Base-by-base conservation (phyloP, 2,797 vertebrate genomes). In the Pogoniulus pusillus region DNA sequence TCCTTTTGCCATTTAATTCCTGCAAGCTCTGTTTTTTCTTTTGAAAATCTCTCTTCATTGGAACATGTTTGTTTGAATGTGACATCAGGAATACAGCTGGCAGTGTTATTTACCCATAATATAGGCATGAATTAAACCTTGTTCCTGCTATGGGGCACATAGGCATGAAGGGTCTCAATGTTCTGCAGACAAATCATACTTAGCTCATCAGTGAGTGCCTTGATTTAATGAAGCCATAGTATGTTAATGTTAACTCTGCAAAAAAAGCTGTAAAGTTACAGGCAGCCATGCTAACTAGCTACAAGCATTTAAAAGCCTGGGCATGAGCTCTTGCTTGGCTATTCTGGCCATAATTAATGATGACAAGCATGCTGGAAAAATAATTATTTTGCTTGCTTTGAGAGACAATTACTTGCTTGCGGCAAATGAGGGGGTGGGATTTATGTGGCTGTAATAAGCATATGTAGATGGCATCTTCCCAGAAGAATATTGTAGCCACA, bases 351-450 rank as follows among this genome's bases (percentile, higher is more conserved):
- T 93, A 95, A 95, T 93, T 94, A 95, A 94, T 91, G 92, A 94
- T 95, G 91, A 93, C 89, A 94, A 84, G 75, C 80, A 80, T 87
- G 82, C 63, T 93, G 92, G 90, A 90, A 94, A 96, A 93, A 94
- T 89, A 93, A 95, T 96, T 95, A 88, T 94, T 96, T 91, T 91
- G 83, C 91, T 92, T 93, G 90, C 85, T 95, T 94, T 92, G 87
- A 89, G 90, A 82, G 77, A 93, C 87, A 84, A 86, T 91, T 95
- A 58, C 74, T 91, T 90, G 85, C 91, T 93, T 5, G 10, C 91
- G 91, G 93, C 94, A 2, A 95, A 53, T 75, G 84, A 94, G 69
- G 78, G 72, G 81, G 87, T 94, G 90, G 89, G 85, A 87, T 93
- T 85, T 94, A 75, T 93, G 78, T 94, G 90, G 65, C 59, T 92